Evolutionary conservation across 2,113 vertebrate genomes (phyloP).

Genomic region (Lipotes vexillifer): DNA sequence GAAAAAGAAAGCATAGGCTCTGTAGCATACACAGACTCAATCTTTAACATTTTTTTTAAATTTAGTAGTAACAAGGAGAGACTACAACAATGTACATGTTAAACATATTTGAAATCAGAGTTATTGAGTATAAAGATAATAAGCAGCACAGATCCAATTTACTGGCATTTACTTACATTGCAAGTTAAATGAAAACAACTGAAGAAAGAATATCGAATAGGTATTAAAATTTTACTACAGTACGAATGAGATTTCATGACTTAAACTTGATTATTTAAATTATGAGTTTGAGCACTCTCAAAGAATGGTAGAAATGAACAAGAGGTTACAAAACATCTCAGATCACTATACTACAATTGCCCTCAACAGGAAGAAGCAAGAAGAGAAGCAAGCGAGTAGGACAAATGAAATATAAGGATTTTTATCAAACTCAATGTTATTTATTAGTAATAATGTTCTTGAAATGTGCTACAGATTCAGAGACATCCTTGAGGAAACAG

Average conservation of each 20-base stretch:
- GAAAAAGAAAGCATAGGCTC: neutral
- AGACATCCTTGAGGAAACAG: neutral
- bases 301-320: neutral
- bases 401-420: neutral
- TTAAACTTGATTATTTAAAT: constrained; percentile 17
- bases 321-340: neutral
- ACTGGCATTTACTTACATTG: neutral
- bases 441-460: neutral
- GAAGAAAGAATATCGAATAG: neutral
- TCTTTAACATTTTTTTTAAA: neutral
- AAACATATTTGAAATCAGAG: constrained; percentile 10
- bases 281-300: neutral
- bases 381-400: neutral
- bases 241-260: neutral
- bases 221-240: neutral
- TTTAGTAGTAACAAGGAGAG: neutral
- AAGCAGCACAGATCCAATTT: neutral
- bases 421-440: neutral
- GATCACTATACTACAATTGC: neutral
- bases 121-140: neutral
- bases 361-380: neutral
- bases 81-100: neutral
- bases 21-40: neutral
- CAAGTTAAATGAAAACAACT: constrained; percentile 19
- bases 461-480: neutral